Percentiles rank a stretch among this genome's conserved stretches.
These are phyloP conservation scores for Agriopis aurantiaria DNA, from an alignment of 2,888 invertebrate genomes.

Conservation along the genomic window DNA sequence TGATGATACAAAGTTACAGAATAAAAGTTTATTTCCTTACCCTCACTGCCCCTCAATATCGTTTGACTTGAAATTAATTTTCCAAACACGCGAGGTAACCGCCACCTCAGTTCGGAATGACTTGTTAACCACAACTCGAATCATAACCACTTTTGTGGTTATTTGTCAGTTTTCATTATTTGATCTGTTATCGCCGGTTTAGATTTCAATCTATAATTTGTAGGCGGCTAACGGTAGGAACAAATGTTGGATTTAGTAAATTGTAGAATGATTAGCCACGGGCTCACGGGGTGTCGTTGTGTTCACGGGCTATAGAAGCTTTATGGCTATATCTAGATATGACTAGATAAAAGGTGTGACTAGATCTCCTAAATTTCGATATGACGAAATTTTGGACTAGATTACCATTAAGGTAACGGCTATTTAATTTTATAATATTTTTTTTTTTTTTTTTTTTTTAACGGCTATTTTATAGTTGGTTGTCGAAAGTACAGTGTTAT, in stretches of 20 bases:
- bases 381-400: no score
- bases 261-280: background rate
- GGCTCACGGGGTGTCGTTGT: no score
- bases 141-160: conserved; percentile 68
- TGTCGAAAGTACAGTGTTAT: no score
- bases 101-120: conserved; percentile 72
- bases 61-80: conserved; percentile 72
- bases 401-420: background rate
- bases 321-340: no score
- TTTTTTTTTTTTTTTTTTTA: no score
- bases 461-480: background rate
- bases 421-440: no score
- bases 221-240: conserved; percentile 47
- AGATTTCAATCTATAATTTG: conserved; percentile 63
- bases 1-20: conserved; percentile 2
- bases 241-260: conserved; percentile 44
- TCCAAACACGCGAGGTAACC: conserved; percentile 76
- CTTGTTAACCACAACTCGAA: conserved; percentile 69
- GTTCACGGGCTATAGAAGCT: background rate
- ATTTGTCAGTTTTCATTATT: conserved; percentile 68
- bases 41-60: conserved; percentile 24
- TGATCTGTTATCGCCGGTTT: conserved; percentile 63
- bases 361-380: no score
- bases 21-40: conserved; percentile 19
- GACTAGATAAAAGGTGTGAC: no score